A percentile compares a stretch with the other conserved stretches of the same genome.
Evolutionary conservation across 2,888 invertebrate species (phyloP).

Genomic region (Petrophora chlorosata): DNA sequence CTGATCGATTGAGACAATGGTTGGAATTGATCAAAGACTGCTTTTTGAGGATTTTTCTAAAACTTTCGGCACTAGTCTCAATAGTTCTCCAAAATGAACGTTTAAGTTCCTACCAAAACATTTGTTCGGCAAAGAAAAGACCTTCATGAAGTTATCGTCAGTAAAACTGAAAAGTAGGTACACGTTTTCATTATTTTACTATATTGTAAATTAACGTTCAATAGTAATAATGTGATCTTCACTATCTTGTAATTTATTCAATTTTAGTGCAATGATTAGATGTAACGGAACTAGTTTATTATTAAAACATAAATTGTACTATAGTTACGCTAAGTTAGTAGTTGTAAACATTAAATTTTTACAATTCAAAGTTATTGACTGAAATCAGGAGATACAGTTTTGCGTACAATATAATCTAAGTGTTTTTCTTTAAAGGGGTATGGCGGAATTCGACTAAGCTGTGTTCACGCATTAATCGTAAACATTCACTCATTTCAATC

Average conservation of each 20-base stretch:
- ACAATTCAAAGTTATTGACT: constrained; percentile 74
- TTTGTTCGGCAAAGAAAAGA: constrained; percentile 41
- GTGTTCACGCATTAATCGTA: neutral
- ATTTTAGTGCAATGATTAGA: constrained; percentile 83
- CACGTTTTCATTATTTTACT: constrained; percentile 46
- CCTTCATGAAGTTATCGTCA: constrained; percentile 41
- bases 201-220: constrained; percentile 52
- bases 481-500: too few relatives aligned
- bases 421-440: constrained; percentile 53
- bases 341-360: constrained; percentile 67
- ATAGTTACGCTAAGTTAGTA: constrained; percentile 71
- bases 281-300: constrained; percentile 73
- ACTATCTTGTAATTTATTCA: constrained; percentile 78
- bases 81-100: constrained; percentile 43
- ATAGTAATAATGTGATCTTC: constrained; percentile 68
- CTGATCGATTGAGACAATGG: constrained; percentile 52
- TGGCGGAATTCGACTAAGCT: neutral
- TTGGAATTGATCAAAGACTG: constrained; percentile 83
- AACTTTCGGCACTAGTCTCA: constrained; percentile 49
- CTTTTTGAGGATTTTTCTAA: constrained; percentile 64
- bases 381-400: constrained; percentile 67
- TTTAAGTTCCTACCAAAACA: constrained; percentile 57
- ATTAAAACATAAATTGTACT: constrained; percentile 65
- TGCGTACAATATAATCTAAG: constrained; percentile 69
- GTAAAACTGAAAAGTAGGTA: constrained; percentile 56